A percentile compares a stretch with the other conserved stretches of the same genome.
Conservation (phyloP, 2,797 vertebrate genomes). For the Poecilia gillii region DNA sequence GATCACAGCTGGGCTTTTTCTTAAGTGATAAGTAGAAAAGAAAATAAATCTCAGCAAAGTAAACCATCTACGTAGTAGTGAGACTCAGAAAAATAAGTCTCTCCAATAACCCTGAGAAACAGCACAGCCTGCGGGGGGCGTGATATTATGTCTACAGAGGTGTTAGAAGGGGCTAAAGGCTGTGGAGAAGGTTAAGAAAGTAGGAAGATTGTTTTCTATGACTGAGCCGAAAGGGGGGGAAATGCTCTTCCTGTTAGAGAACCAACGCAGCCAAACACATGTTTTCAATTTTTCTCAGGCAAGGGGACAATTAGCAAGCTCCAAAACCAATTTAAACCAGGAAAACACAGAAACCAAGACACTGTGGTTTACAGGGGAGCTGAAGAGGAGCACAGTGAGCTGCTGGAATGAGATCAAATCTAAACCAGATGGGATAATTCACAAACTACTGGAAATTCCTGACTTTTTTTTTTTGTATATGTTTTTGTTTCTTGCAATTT, state of each 20-base stretch:
- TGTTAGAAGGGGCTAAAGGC: slow-evolving; percentile 48
- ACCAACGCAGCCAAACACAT: slow-evolving; percentile 50
- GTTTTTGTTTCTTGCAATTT: neutral
- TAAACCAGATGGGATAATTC: slow-evolving; percentile 17
- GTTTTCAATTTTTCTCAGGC: slow-evolving; percentile 60
- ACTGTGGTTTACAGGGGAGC: slow-evolving; percentile 35
- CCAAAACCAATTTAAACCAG: slow-evolving; percentile 45
- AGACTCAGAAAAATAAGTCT: slow-evolving; percentile 15
- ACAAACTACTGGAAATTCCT: slow-evolving; percentile 6
- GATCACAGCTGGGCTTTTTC: neutral
- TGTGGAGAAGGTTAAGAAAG: slow-evolving; percentile 31
- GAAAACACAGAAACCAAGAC: slow-evolving; percentile 37
- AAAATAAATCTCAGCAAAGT: neutral
- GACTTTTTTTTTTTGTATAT: neutral
- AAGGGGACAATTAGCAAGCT: slow-evolving; percentile 50
- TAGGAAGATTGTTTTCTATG: slow-evolving; percentile 29
- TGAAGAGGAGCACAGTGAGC: slow-evolving; percentile 14
- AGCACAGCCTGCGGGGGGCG: slow-evolving; percentile 43
- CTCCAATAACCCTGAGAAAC: slow-evolving; percentile 14
- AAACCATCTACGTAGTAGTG: neutral
- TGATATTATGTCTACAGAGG: slow-evolving; percentile 47
- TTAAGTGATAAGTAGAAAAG: neutral
- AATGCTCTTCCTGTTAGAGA: slow-evolving; percentile 53
- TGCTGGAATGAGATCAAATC: slow-evolving; percentile 10
- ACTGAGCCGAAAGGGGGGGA: slow-evolving; percentile 30